Conservation (phyloP, 2,113 vertebrate genomes). For the Noctilio leporinus region DNA sequence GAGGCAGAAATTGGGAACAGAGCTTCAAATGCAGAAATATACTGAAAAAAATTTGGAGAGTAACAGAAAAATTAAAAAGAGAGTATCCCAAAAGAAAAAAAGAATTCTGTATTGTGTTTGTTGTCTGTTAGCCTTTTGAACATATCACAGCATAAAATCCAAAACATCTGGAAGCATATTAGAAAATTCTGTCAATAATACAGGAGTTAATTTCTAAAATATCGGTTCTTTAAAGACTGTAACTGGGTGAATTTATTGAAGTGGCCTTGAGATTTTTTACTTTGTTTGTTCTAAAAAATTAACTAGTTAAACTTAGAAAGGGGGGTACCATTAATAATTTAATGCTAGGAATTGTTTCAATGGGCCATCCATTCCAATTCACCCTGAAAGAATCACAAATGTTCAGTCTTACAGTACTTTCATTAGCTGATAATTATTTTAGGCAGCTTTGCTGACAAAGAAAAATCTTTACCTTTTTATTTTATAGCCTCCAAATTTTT, state of each 20-base stretch:
- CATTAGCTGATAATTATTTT: conserved; percentile 62
- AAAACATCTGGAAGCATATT: conserved; percentile 36
- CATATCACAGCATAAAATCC: not conserved
- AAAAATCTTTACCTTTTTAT: conserved; percentile 67
- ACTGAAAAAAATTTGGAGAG: not conserved
- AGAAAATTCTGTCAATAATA: conserved; percentile 8
- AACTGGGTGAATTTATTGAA: conserved; percentile 14
- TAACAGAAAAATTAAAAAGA: not conserved
- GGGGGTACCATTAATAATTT: conserved; percentile 16
- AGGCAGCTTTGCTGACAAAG: conserved; percentile 57
- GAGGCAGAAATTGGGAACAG: not conserved
- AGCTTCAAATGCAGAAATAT: not conserved
- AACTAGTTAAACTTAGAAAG: conserved; percentile 20
- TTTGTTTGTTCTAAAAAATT: conserved; percentile 36
- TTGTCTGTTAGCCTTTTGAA: not conserved
- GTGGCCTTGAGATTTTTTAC: conserved; percentile 23
- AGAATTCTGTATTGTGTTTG: not conserved
- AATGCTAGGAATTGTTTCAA: conserved; percentile 22
- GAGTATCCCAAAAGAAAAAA: not conserved
- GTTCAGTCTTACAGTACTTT: conserved; percentile 17
- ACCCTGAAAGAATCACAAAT: conserved; percentile 28
- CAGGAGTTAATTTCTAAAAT: conserved; percentile 16
- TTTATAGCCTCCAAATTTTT: conserved; percentile 58
- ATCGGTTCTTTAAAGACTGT: not conserved
- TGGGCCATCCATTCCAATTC: conserved; percentile 40